A percentile compares a stretch with the other conserved stretches of the same genome.
These are phyloP conservation scores for Spheniscus humboldti DNA, from an alignment of 2,797 vertebrate genomes.

Conservation along the genomic window DNA sequence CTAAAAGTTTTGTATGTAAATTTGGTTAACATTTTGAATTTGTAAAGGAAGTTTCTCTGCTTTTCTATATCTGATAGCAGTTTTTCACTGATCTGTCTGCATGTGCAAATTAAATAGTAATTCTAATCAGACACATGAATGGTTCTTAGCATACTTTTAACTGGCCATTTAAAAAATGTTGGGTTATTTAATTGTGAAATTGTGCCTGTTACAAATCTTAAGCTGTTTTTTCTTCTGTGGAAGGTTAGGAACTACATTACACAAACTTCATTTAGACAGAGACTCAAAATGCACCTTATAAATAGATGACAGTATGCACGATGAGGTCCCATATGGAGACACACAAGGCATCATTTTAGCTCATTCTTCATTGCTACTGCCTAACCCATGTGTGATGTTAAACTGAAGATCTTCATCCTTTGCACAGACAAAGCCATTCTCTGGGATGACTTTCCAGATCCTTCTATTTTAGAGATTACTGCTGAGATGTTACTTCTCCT, in stretches of 20 bases:
- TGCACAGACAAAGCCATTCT: not conserved
- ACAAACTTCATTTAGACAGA: not conserved
- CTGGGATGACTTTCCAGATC: not conserved
- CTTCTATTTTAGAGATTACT: not conserved
- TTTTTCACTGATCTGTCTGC: not conserved
- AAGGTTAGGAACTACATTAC: not conserved
- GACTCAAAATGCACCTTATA: not conserved
- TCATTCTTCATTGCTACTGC: not conserved
- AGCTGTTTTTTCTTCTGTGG: not conserved
- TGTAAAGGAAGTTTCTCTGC: not conserved
- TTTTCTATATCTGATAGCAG: not conserved
- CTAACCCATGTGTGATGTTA: not conserved
- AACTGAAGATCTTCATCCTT: not conserved
- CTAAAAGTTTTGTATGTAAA: not conserved
- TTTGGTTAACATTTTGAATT: not conserved
- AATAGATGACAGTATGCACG: too few species aligned
- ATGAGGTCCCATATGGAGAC: not conserved
- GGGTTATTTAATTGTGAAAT: not conserved
- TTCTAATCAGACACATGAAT: not conserved
- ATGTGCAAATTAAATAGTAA: not conserved
- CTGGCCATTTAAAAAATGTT: not conserved
- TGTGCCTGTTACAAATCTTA: not conserved
- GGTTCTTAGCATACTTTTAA: not conserved
- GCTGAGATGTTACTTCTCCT: not conserved
- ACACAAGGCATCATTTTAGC: not conserved